Percentiles rank a stretch among this genome's conserved stretches.
Conservation (phyloP, 2,797 vertebrate species). For the Lithobates pipiens region DNA sequence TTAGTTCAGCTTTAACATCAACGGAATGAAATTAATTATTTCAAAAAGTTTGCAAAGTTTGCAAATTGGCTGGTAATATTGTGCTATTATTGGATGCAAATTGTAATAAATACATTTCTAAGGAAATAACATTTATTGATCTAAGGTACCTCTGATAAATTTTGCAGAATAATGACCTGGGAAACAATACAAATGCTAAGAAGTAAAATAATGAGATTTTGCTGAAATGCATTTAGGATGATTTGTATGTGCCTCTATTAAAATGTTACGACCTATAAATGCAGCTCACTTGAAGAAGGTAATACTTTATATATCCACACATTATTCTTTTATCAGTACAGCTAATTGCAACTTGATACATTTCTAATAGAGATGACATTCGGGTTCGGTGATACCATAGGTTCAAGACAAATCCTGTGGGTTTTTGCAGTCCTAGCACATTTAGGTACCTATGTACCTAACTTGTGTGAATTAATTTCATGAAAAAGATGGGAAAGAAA, state of each 20-base stretch:
- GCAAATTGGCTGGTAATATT: background rate
- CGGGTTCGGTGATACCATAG: no score
- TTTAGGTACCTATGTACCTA: no score
- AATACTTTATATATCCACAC: slow-evolving; percentile 26
- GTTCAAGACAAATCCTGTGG: no score
- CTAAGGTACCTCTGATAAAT: slow-evolving; percentile 46
- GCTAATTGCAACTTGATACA: slow-evolving; percentile 50
- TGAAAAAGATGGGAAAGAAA: no score
- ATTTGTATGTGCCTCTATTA: slow-evolving; percentile 48
- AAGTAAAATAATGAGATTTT: slow-evolving; percentile 39
- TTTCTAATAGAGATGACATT: background rate
- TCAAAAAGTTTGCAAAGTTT: background rate
- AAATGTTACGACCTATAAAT: slow-evolving; percentile 42
- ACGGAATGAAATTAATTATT: no score
- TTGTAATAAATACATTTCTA: slow-evolving; percentile 24
- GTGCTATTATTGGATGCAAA: background rate
- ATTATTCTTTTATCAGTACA: slow-evolving; percentile 45
- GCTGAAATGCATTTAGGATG: slow-evolving; percentile 34
- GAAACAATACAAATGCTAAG: slow-evolving; percentile 42
- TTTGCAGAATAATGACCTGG: slow-evolving; percentile 36
- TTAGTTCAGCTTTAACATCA: no score
- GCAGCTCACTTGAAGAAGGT: slow-evolving; percentile 36
- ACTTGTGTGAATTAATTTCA: no score
- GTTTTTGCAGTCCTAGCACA: no score
- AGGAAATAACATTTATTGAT: slow-evolving; percentile 52